phyloP scores from a whole-genome alignment of 2,113 vertebrate species.

The Xiphophorus hellerii region DNA sequence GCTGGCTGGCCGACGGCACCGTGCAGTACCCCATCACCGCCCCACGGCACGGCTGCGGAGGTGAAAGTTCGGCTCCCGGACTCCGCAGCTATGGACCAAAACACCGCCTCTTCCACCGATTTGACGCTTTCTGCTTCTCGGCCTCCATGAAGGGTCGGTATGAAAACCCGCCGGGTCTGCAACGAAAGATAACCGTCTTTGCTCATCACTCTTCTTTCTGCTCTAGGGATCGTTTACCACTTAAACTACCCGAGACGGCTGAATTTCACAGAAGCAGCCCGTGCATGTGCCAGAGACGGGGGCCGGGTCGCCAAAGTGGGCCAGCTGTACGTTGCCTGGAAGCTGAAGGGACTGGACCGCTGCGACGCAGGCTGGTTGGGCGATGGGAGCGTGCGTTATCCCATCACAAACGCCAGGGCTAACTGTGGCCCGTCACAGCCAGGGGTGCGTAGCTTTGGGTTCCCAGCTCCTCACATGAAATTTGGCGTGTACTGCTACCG shows the following conservation, averaged over 20 bases:
- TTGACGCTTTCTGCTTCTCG: conserved; percentile 92
- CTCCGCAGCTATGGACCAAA: conserved; percentile 88
- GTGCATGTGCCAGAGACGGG: conserved; percentile 80
- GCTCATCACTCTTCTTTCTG: conserved; percentile 1
- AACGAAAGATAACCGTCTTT: background rate
- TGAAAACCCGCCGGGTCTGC: background rate
- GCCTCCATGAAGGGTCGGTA: conserved; percentile 82
- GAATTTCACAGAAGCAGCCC: conserved; percentile 84
- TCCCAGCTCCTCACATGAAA: conserved; percentile 76
- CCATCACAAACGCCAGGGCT: conserved; percentile 80
- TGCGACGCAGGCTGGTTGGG: conserved; percentile 92
- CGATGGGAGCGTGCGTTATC: conserved; percentile 90
- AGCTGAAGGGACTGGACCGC: conserved; percentile 84
- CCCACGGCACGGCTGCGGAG: conserved; percentile 80
- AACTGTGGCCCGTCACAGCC: conserved; percentile 85
- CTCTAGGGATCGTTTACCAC: conserved; percentile 87
- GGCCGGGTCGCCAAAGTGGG: conserved; percentile 87
- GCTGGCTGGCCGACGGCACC: conserved; percentile 92
- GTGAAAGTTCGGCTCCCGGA: conserved; percentile 80
- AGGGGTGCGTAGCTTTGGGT: conserved; percentile 89
- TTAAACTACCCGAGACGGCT: conserved; percentile 74
- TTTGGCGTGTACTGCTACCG: conserved; percentile 90
- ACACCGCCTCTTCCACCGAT: conserved; percentile 81
- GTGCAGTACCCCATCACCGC: conserved; percentile 87
- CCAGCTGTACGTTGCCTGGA: conserved; percentile 91